phyloP scores from a whole-genome alignment of 2,797 vertebrate species.

The Rhynchonycteris naso region DNA sequence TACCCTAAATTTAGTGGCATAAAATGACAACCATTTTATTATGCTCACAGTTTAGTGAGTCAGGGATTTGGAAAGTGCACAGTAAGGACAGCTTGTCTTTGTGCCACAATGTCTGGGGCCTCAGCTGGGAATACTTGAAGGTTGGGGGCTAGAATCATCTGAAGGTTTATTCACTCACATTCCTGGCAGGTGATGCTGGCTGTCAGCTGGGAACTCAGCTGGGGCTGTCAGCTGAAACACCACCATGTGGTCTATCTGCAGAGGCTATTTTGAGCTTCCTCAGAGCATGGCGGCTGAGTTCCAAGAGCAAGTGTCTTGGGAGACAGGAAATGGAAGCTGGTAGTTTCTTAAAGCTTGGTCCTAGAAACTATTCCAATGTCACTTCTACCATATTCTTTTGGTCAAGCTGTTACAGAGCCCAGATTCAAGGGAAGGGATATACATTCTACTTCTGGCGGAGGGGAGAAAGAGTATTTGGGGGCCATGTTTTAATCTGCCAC shows the following conservation, averaged over 20 bases:
- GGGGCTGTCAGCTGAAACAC: conserved; percentile 44
- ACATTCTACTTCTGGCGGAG: neutral
- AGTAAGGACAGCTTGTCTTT: conserved; percentile 28
- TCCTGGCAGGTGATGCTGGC: conserved; percentile 20
- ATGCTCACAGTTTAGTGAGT: conserved; percentile 11
- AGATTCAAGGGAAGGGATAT: neutral
- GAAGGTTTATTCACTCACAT: neutral
- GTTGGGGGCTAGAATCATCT: neutral
- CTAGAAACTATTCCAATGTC: neutral
- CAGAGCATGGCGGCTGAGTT: conserved; percentile 42
- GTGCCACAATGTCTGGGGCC: neutral
- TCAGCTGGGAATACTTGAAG: conserved; percentile 51
- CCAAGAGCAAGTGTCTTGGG: conserved; percentile 40
- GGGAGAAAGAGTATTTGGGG: neutral
- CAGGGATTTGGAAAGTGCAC: conserved; percentile 9
- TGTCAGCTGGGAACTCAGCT: neutral
- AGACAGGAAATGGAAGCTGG: conserved; percentile 10
- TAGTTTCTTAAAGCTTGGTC: conserved; percentile 1
- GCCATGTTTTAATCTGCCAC: neutral
- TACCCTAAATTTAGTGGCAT: neutral
- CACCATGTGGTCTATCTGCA: neutral
- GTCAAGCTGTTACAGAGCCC: neutral
- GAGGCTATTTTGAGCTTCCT: conserved; percentile 59
- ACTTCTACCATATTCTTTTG: neutral
- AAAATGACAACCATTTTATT: neutral